A percentile compares a stretch with the other conserved stretches of the same genome.
These are phyloP conservation scores for Piprites chloris DNA, from an alignment of 2,113 vertebrate species.

Conservation along the genomic window DNA sequence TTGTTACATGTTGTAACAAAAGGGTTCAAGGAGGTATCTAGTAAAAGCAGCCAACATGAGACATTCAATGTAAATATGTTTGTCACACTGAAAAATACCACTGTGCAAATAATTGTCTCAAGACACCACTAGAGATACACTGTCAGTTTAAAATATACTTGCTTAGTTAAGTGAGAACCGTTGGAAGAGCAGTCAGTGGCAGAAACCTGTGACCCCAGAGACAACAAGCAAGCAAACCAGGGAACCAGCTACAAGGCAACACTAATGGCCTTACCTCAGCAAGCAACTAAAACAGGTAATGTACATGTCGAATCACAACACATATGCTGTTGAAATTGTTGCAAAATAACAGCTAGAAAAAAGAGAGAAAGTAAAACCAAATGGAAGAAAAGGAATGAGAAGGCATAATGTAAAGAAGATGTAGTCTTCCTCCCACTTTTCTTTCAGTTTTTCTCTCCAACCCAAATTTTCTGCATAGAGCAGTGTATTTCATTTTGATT, in stretches of 20 bases:
- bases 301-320: background rate
- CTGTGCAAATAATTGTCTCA: background rate
- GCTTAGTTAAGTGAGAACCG: background rate
- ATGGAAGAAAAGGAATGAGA: background rate
- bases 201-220: background rate
- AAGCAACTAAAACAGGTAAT: background rate
- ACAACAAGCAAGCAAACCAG: background rate
- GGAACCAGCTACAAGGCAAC: background rate
- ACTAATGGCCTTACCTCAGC: background rate
- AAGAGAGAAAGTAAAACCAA: background rate
- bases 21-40: background rate
- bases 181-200: background rate
- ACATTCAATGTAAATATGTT: fast-evolving
- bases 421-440: background rate
- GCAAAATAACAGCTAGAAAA: background rate
- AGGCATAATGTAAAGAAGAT: background rate
- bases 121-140: background rate
- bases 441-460: background rate
- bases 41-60: background rate
- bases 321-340: background rate
- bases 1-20: background rate
- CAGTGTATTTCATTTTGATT: background rate
- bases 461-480: background rate
- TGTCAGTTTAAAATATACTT: background rate
- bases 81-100: background rate